Evolutionary conservation across 2,113 vertebrate genomes (phyloP).

Genomic region (Spea bombifrons): DNA sequence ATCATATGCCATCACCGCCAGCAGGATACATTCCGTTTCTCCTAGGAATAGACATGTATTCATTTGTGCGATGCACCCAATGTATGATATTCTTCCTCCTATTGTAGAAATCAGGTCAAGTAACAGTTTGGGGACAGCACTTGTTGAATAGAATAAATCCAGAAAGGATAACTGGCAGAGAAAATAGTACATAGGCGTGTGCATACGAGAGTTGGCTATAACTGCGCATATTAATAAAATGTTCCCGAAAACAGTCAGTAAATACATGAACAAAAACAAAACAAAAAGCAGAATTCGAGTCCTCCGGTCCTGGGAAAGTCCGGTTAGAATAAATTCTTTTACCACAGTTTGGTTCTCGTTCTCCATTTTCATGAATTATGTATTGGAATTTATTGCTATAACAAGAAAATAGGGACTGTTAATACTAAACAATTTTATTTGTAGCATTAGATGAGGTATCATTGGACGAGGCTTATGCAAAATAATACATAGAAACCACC

Average conservation of each 20-base stretch:
- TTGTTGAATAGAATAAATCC: constrained; percentile 6
- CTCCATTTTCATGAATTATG: not conserved
- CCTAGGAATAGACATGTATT: not conserved
- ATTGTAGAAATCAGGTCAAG: not conserved
- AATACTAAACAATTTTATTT: too few relatives aligned
- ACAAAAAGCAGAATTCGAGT: constrained; percentile 8
- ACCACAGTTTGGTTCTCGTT: constrained; percentile 14
- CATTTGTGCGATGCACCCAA: constrained; percentile 10
- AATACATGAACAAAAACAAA: not conserved
- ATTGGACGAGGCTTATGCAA: too few relatives aligned
- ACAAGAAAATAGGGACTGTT: not conserved
- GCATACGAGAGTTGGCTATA: not conserved
- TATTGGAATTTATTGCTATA: not conserved
- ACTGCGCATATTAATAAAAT: not conserved
- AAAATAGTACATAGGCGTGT: constrained; percentile 28
- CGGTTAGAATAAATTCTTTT: not conserved
- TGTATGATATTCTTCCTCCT: not conserved
- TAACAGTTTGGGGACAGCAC: not conserved
- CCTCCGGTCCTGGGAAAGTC: not conserved
- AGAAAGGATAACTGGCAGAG: constrained; percentile 13
- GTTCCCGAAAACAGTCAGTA: not conserved
- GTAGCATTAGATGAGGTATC: too few relatives aligned
- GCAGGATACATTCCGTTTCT: constrained; percentile 15
- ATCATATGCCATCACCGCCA: constrained; percentile 55
- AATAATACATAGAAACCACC: too few relatives aligned